Percentiles rank a stretch among this genome's conserved stretches.
phyloP scores from a whole-genome alignment of 2,888 invertebrate genomes.

The Monoplex corrugatus region DNA sequence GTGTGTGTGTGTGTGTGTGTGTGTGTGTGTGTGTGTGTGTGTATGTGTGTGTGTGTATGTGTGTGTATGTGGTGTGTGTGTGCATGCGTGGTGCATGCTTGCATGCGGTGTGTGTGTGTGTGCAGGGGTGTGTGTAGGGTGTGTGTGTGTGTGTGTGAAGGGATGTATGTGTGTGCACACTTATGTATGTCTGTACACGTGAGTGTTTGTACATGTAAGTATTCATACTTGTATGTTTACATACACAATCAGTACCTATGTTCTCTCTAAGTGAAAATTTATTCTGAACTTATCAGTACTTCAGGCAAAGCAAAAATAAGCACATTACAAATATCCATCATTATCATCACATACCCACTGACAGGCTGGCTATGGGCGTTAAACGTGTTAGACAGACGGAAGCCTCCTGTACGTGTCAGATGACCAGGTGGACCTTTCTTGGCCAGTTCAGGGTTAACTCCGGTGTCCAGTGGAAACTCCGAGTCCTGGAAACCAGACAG shows the following conservation, averaged over 20 bases:
- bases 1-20: too few species aligned
- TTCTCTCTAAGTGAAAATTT: too few species aligned
- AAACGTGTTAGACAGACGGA: slow-evolving; percentile 78
- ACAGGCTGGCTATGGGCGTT: slow-evolving; percentile 79
- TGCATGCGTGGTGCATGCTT: neutral
- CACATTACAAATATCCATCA: too few species aligned
- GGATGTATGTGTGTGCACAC: neutral
- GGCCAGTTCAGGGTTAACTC: slow-evolving; percentile 79
- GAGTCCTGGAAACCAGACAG: slow-evolving; percentile 75
- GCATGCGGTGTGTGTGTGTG: too few species aligned
- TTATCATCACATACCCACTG: slow-evolving; percentile 76
- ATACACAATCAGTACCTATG: too few species aligned
- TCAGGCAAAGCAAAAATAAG: too few species aligned
- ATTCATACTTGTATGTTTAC: neutral
- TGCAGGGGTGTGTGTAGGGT: too few species aligned
- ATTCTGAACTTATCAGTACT: too few species aligned
- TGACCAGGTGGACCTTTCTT: slow-evolving; percentile 76
- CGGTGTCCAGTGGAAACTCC: slow-evolving; percentile 79
- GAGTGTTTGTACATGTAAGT: neutral
- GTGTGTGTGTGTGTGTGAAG: too few species aligned
- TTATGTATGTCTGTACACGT: neutral
- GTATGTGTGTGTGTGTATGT: neutral
- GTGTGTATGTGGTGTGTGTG: neutral
- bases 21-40: neutral
- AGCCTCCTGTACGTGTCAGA: slow-evolving; percentile 79